Conservation (phyloP, 2,113 vertebrate genomes). For the Todiramphus saurophagus region DNA sequence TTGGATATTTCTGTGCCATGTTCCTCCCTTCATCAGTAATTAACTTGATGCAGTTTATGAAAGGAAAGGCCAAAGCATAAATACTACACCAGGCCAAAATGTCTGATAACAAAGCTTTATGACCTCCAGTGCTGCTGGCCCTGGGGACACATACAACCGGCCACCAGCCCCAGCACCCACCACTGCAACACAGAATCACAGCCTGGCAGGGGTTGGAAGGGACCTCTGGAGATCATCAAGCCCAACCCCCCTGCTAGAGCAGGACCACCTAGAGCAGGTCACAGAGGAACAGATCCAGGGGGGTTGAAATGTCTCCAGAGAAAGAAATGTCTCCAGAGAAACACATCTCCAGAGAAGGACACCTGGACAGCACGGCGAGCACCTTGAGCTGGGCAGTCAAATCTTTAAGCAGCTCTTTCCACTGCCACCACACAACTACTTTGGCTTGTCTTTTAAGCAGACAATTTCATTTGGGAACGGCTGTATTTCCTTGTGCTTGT, state of each 20-base stretch:
- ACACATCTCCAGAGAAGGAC: no score
- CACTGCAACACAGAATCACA: background rate
- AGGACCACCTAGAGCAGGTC: no score
- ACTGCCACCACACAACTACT: background rate
- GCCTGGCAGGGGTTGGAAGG: no score
- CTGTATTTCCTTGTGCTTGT: background rate
- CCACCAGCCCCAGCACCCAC: background rate
- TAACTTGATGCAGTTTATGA: background rate
- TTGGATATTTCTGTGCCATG: background rate
- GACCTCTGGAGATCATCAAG: no score
- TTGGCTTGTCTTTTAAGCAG: background rate
- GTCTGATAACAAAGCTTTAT: background rate
- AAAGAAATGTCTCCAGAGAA: no score
- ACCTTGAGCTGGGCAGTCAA: background rate
- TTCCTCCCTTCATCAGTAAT: background rate
- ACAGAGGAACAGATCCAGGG: no score
- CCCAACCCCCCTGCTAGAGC: no score
- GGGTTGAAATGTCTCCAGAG: no score
- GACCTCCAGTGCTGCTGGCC: background rate
- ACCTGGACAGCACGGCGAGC: background rate
- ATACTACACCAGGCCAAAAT: background rate
- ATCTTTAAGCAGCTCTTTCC: background rate
- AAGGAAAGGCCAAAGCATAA: background rate
- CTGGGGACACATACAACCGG: rapidly evolving
- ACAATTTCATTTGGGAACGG: background rate